A percentile compares a stretch with the other conserved stretches of the same genome.
Conservation (phyloP, 1,140 invertebrate species). For the Metaphire vulgaris region DNA sequence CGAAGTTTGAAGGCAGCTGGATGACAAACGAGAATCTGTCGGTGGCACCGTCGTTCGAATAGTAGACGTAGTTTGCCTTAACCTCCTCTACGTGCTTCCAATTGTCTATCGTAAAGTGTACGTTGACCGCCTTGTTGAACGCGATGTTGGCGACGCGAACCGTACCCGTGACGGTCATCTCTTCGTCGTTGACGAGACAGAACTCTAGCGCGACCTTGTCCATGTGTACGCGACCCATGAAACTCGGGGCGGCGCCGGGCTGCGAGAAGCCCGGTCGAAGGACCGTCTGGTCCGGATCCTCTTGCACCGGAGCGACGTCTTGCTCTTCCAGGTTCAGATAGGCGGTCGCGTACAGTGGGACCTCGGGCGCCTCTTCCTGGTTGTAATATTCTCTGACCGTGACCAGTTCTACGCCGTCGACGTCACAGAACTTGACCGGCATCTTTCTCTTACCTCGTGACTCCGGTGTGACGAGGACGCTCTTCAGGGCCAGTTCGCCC, state of each 20-base stretch:
- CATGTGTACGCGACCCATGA: slow-evolving; percentile 67
- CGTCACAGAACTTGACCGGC: slow-evolving; percentile 13
- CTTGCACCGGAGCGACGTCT: neutral
- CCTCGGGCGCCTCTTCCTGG: slow-evolving; percentile 6
- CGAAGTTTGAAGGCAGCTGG: slow-evolving; percentile 54
- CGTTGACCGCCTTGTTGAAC: slow-evolving; percentile 80
- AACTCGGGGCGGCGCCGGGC: slow-evolving; percentile 66
- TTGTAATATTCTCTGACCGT: neutral
- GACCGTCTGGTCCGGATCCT: slow-evolving; percentile 27
- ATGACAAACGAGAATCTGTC: slow-evolving; percentile 76
- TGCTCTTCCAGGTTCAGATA: neutral
- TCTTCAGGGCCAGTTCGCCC: neutral
- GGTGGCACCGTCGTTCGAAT: slow-evolving; percentile 85
- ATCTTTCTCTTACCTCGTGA: slow-evolving; percentile 6
- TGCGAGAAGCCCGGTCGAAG: slow-evolving; percentile 74
- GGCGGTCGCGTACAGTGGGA: neutral
- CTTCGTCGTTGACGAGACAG: slow-evolving; percentile 57
- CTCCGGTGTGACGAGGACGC: neutral
- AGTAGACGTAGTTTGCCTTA: slow-evolving; percentile 67
- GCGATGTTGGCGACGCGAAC: slow-evolving; percentile 82
- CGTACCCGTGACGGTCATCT: slow-evolving; percentile 69
- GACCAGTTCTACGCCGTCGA: slow-evolving; percentile 6
- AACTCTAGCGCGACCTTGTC: slow-evolving; percentile 77
- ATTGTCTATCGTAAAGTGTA: slow-evolving; percentile 75
- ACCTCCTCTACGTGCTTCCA: slow-evolving; percentile 79